A percentile compares a stretch with the other conserved stretches of the same genome.
Conservation (phyloP, 2,113 vertebrate species). For the Vanacampus margaritifer region DNA sequence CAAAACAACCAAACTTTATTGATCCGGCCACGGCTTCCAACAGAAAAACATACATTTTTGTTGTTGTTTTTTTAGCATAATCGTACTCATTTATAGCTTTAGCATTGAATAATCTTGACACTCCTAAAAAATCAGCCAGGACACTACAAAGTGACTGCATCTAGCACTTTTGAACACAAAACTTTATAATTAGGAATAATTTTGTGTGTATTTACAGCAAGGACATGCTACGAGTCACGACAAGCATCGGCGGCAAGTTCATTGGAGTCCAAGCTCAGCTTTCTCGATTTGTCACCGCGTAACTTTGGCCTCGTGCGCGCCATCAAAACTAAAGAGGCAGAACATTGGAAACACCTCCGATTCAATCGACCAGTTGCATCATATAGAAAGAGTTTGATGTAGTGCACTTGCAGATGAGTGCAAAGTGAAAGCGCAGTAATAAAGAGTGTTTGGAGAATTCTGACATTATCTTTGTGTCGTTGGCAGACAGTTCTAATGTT, state of each 20-base stretch:
- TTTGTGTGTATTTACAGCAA: constrained; percentile 52
- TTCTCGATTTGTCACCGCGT: constrained; percentile 7
- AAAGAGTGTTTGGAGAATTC: too few relatives aligned
- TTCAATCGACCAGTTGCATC: too few relatives aligned
- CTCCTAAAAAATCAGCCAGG: constrained; percentile 29
- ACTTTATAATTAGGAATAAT: constrained; percentile 27
- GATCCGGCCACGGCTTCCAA: constrained; percentile 36
- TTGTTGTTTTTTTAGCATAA: constrained; percentile 13
- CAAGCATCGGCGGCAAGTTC: constrained; percentile 62
- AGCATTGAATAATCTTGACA: constrained; percentile 37
- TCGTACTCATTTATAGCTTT: constrained; percentile 33
- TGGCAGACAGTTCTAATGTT: not conserved
- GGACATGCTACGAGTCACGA: constrained; percentile 60
- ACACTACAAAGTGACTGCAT: constrained; percentile 50
- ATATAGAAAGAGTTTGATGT: not conserved
- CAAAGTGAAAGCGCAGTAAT: too few relatives aligned
- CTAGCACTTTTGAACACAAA: constrained; percentile 56
- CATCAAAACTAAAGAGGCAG: not conserved
- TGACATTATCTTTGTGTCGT: not conserved
- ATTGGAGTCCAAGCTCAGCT: constrained; percentile 15
- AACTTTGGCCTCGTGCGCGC: constrained; percentile 2
- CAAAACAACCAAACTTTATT: constrained; percentile 62
- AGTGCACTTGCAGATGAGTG: too few relatives aligned
- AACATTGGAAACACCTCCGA: not conserved
- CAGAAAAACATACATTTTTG: constrained; percentile 57